Evolutionary conservation across 2,797 vertebrate species (phyloP).

Genomic region (Nyctibius grandis): DNA sequence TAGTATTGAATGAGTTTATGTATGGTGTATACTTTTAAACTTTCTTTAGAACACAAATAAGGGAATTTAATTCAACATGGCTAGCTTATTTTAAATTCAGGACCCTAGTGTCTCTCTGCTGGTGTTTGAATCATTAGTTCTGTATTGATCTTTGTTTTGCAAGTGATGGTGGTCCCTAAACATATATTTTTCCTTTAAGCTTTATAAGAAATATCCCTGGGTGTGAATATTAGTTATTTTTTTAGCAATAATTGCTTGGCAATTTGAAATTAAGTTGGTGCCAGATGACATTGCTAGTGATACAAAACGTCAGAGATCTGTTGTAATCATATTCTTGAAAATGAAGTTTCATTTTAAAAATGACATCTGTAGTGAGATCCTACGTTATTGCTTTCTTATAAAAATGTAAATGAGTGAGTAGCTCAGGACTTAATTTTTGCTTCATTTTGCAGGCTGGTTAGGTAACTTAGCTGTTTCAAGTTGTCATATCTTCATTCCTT

Average conservation of each 20-base stretch:
- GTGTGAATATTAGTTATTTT: neutral
- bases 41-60: neutral
- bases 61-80: neutral
- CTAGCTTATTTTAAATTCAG: neutral
- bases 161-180: neutral
- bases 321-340: neutral
- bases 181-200: neutral
- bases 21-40: neutral
- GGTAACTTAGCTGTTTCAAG: neutral
- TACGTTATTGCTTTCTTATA: neutral
- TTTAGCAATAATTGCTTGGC: neutral
- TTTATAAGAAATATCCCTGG: neutral
- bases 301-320: slow-evolving; percentile 1
- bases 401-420: neutral
- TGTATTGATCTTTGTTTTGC: neutral
- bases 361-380: neutral
- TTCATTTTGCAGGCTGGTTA: neutral
- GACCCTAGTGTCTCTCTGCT: neutral
- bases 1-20: neutral
- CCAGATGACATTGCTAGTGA: neutral
- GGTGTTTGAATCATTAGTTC: neutral
- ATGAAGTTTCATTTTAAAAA: neutral
- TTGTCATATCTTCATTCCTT: neutral
- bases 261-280: neutral
- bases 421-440: neutral